Percentiles rank a stretch among this genome's conserved stretches.
Evolutionary conservation across 2,797 vertebrate species (phyloP).

Genomic region (Scleropages formosus): DNA sequence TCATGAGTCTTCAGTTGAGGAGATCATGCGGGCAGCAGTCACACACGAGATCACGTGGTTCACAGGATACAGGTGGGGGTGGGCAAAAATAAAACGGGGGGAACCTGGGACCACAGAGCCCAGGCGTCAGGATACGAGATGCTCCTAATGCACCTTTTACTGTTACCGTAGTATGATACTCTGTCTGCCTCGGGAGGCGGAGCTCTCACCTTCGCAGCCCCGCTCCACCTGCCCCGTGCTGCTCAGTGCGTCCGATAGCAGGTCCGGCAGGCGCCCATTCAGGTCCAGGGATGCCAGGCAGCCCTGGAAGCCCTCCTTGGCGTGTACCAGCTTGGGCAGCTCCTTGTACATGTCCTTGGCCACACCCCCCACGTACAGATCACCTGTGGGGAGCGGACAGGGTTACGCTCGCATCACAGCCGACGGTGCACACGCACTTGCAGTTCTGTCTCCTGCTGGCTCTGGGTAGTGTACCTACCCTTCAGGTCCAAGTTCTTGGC

Average conservation of each 20-base stretch:
- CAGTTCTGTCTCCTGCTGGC: not conserved
- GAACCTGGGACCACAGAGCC: no score
- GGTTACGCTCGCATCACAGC: not conserved
- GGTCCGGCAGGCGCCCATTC: conserved; percentile 92
- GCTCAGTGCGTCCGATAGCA: conserved; percentile 90
- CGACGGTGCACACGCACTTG: not conserved
- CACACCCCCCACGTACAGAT: conserved; percentile 92
- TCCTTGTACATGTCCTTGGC: conserved; percentile 95
- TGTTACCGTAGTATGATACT: no score
- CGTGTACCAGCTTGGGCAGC: conserved; percentile 92
- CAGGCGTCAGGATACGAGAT: no score
- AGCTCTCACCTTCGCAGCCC: conserved; percentile 90
- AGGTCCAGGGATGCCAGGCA: conserved; percentile 94
- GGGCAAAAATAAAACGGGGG: no score
- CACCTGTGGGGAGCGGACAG: conserved; percentile 68
- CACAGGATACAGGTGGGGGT: no score
- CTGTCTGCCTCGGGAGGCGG: no score
- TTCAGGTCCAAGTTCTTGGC: conserved; percentile 97
- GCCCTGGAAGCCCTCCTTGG: conserved; percentile 95
- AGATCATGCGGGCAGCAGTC: no score
- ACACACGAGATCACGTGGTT: no score
- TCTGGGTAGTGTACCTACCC: conserved; percentile 70
- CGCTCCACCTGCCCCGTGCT: conserved; percentile 93
- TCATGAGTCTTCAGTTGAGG: no score
- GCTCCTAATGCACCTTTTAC: no score